Evolutionary conservation across 2,113 vertebrate genomes (phyloP), one percentile per base, ranked within the genome.

Genomic region (Oncorhynchus tshawytscha): DNA sequence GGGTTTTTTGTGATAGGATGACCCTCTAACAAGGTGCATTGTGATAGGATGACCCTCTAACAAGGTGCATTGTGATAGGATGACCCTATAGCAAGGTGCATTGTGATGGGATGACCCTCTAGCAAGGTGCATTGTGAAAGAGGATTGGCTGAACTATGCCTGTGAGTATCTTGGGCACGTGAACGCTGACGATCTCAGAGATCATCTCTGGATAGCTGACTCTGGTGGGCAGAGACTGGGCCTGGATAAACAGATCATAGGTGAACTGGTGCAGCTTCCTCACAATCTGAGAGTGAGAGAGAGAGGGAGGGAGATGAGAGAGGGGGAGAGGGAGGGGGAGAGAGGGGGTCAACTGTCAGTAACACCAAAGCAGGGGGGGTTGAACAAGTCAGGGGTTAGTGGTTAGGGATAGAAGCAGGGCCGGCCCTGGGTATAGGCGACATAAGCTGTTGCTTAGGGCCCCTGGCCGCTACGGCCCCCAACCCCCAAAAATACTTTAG

Each of bases 191-290:
- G 77, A 99, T 98, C 92, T 99, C 97, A 0, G 96, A 95, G 93
- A 99, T 98, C 97, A 99, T 99, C 93, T 99, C 97, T 0, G 97
- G 97, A 88, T 96, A 99, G 92, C 94, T 95, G 90, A 99, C 95
- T 0, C 91, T 95, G 75, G 94, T 92, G 65, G 88, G 89, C 74
- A 89, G 94, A 88, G 95, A 94, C 76, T 97, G 96, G 0, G 96
- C 94, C 90, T 97, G 96, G 80, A 97, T 93, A 75, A 96, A 94
- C 62, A 98, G 95, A 85, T 99, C 96, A 70, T 98, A 98, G 59
- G 97, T 97, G 92, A 98, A 99, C 91, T 99, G 97, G 77, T 98
- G 97, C 45, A 99, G 91, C 87, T 97, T 96, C 91, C 93, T 94
- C 88, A 97, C 96, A 83, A 98, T 93, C 97, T 99, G 77, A 72